Percentiles rank a stretch among this genome's conserved stretches.
Conservation (phyloP, 2,888 invertebrate species). For the Mesopsocus fuscifrons region DNA sequence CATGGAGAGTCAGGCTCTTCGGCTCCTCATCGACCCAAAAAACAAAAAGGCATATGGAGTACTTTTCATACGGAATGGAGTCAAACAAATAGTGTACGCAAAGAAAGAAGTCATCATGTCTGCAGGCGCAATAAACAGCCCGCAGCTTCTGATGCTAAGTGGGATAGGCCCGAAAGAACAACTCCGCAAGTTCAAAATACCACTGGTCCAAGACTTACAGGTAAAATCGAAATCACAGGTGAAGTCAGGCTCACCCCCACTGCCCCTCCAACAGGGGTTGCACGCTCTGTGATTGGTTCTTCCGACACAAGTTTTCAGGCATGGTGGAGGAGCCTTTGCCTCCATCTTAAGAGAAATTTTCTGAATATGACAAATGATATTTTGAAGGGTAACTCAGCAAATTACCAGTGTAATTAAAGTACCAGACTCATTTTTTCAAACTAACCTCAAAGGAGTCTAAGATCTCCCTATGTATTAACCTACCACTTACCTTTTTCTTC, state of each 20-base stretch:
- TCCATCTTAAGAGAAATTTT: too few relatives aligned
- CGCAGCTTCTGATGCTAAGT: constrained; percentile 80
- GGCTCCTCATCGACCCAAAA: constrained; percentile 49
- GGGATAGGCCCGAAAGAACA: constrained; percentile 61
- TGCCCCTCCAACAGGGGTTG: too few relatives aligned
- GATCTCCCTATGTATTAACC: too few relatives aligned
- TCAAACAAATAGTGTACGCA: constrained; percentile 47
- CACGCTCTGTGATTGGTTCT: too few relatives aligned
- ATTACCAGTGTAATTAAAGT: too few relatives aligned
- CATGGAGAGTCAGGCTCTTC: constrained; percentile 58
- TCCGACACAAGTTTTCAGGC: too few relatives aligned
- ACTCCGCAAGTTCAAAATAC: constrained; percentile 46
- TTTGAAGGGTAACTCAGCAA: too few relatives aligned
- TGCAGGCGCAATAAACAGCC: constrained; percentile 80
- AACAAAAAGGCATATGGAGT: constrained; percentile 61
- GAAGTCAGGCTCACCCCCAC: not conserved
- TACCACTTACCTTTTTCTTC: too few relatives aligned
- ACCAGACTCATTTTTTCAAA: too few relatives aligned
- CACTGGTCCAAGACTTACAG: constrained; percentile 46
- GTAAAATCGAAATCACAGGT: constrained; percentile 1
- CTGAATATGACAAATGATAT: too few relatives aligned
- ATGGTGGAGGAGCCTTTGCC: too few relatives aligned
- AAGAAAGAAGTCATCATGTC: constrained; percentile 63
- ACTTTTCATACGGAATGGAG: constrained; percentile 56
- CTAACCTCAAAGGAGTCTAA: too few relatives aligned